Evolutionary conservation across 2,113 vertebrate genomes (phyloP).

Genomic region (Oceanodroma tethys): DNA sequence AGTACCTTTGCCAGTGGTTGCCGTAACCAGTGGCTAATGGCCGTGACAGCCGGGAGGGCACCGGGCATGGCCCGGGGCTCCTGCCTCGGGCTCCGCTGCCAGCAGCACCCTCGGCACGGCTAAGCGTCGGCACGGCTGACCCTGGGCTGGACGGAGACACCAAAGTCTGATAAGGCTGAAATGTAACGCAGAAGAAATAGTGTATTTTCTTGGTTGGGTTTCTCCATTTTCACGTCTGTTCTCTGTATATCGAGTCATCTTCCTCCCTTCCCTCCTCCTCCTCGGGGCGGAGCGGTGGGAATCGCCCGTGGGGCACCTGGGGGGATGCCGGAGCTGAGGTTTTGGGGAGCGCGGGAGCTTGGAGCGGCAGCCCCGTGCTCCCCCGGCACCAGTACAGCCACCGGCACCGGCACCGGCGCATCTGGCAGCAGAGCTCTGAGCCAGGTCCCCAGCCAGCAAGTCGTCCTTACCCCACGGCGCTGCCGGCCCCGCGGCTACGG

Average conservation of each 20-base stretch:
- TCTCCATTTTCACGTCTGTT: not conserved
- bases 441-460: too few species aligned
- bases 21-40: fast-evolving
- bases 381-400: too few species aligned
- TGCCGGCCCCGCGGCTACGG: not conserved
- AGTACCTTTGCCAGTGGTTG: not conserved
- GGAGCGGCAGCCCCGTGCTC: too few species aligned
- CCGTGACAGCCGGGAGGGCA: fast-evolving
- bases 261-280: not conserved
- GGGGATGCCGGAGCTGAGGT: too few species aligned
- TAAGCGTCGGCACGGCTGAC: too few species aligned
- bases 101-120: too few species aligned
- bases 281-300: fast-evolving
- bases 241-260: fast-evolving
- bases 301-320: too few species aligned
- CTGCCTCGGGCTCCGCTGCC: not conserved
- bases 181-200: not conserved
- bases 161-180: not conserved
- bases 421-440: too few species aligned
- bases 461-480: not conserved
- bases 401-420: too few species aligned
- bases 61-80: fast-evolving
- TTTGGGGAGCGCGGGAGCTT: too few species aligned
- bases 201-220: not conserved
- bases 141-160: not conserved